Evolutionary conservation across 2,113 vertebrate genomes (phyloP), one percentile per base, ranked within the genome.

Genomic region (Passerina amoena): DNA sequence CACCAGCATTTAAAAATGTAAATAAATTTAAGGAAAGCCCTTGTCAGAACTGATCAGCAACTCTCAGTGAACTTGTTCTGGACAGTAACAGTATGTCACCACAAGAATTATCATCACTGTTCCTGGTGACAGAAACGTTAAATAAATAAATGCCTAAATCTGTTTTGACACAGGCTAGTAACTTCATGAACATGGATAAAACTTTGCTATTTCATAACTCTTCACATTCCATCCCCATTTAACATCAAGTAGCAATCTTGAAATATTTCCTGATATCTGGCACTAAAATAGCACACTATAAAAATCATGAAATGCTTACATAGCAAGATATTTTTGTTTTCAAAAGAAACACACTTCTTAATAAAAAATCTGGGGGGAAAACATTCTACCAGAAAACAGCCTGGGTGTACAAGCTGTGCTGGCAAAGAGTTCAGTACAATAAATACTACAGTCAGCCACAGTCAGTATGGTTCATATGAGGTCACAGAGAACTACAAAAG

Each of bases 361-460:
- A 69, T 56, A 79, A 82, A 83, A 90, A 57, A 65, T 28, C 7
- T 4, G 2, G 6, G 27, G 8, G 53, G 28, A 21, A 31, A 84
- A 82, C 10, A 65, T 68, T 59, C 86, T 80, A 65, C 42, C 50
- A 95, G 93, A 94, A 94, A 73, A 28, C 9, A 88, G 65, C 21
- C 42, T 59, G 57, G 27, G 68, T 92, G 96, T 95, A 92, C 75
- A 92, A 91, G 90, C 82, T 90, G 47, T 64, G 71, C 21, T 96
- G 93, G 92, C 90, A 75, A 82, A 51, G 51, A 38, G 8, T 27
- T 81, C 51, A 79, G 85, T 84, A 87, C 91, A 94, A 92, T 73
- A 97, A 96, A 94, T 82, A 90, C 5, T 71, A 44, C 25, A 81
- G 87, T 47, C 90, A 90, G 82, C 75, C 95, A 96, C 82, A 86